A percentile compares a stretch with the other conserved stretches of the same genome.
Conservation (phyloP, 2,113 vertebrate genomes). For the Marcusenius ussheri region DNA sequence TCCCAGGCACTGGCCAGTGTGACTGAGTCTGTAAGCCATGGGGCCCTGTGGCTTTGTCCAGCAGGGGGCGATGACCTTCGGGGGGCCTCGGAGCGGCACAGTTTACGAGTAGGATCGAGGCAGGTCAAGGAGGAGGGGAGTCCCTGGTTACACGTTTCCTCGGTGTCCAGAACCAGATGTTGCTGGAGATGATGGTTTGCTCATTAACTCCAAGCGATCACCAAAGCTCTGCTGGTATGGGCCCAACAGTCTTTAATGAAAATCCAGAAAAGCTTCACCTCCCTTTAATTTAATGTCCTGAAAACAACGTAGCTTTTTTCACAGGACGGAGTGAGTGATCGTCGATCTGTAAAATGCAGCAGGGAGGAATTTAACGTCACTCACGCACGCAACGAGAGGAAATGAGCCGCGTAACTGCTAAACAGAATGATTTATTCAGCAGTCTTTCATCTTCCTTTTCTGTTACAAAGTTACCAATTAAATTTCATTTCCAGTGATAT, state of each 20-base stretch:
- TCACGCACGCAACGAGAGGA: background rate
- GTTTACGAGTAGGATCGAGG: background rate
- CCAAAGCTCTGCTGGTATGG: slow-evolving; percentile 16
- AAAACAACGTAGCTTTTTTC: background rate
- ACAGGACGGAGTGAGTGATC: background rate
- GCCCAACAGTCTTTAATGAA: slow-evolving; percentile 28
- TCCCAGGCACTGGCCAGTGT: background rate
- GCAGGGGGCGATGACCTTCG: background rate
- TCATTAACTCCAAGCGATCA: background rate
- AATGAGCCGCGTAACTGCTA: slow-evolving; percentile 76
- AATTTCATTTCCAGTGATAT: slow-evolving; percentile 87
- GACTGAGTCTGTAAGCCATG: background rate
- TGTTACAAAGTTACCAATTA: slow-evolving; percentile 99
- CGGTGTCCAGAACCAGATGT: background rate
- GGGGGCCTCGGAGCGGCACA: background rate
- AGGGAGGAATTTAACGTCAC: background rate
- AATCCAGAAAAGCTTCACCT: background rate
- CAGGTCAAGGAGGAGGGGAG: background rate
- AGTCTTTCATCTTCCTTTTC: slow-evolving; percentile 86
- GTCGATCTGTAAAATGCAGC: background rate
- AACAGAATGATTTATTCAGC: slow-evolving; percentile 83
- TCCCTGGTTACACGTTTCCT: background rate
- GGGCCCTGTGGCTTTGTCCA: background rate
- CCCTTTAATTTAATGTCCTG: background rate
- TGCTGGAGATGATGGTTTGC: background rate